phyloP scores from a whole-genome alignment of 2,113 vertebrate genomes.

The Paracanthobrama guichenoti region DNA sequence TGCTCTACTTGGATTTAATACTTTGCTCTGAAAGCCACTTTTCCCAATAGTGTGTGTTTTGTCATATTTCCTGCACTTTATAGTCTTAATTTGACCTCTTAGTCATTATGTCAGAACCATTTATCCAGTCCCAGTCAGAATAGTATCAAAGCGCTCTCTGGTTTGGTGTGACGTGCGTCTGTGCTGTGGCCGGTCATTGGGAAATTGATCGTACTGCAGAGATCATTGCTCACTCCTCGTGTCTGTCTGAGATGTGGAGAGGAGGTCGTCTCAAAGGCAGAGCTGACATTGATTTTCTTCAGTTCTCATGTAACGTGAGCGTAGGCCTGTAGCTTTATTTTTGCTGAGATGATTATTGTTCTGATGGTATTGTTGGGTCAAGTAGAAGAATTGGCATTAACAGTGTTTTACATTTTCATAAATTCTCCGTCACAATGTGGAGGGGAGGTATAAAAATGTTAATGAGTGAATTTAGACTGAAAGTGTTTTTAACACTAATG shows the following conservation, averaged over 20 bases:
- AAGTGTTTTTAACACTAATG: background rate
- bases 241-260: conserved; percentile 38
- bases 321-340: background rate
- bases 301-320: conserved; percentile 17
- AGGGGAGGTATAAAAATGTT: background rate
- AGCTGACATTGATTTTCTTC: conserved; percentile 21
- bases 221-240: conserved; percentile 11
- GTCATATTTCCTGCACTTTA: conserved; percentile 59
- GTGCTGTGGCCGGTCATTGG: background rate
- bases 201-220: conserved; percentile 55
- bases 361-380: background rate
- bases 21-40: conserved; percentile 38
- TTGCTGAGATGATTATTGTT: background rate
- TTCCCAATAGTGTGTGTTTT: conserved; percentile 31
- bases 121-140: background rate
- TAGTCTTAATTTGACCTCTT: conserved; percentile 34
- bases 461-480: background rate
- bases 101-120: conserved; percentile 23
- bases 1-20: conserved; percentile 32
- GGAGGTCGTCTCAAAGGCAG: conserved; percentile 23
- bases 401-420: background rate
- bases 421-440: background rate
- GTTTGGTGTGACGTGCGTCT: background rate
- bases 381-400: background rate
- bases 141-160: background rate